Conservation (phyloP, 2,113 vertebrate species). For the Andinoacara biseriatus region DNA sequence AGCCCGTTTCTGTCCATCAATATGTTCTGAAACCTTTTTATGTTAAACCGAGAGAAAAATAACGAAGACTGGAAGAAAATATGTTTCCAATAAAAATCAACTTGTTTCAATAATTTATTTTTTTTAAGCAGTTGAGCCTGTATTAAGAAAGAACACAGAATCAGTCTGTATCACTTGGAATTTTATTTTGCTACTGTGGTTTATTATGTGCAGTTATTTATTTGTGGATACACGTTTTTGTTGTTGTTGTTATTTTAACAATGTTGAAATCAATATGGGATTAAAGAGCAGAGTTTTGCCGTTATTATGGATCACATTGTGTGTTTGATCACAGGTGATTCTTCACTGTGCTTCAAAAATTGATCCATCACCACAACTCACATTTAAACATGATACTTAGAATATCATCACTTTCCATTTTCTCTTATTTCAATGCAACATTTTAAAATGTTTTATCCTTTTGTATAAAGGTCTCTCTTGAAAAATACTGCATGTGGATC, state of each 20-base stretch:
- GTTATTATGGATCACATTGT: not conserved
- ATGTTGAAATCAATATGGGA: too few species aligned
- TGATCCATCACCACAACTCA: not conserved
- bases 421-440: too few species aligned
- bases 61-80: constrained; percentile 10
- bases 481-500: not conserved
- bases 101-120: not conserved
- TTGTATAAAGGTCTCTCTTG: not conserved
- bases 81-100: constrained; percentile 7
- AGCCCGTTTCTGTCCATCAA: not conserved
- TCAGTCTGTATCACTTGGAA: not conserved
- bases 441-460: not conserved
- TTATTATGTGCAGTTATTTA: not conserved
- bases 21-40: constrained; percentile 15
- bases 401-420: too few species aligned
- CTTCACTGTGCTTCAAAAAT: not conserved
- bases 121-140: not conserved
- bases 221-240: not conserved
- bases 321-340: not conserved
- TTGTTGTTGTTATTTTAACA: not conserved
- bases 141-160: not conserved
- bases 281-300: not conserved
- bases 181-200: not conserved
- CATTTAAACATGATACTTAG: not conserved
- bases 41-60: not conserved